These are phyloP conservation scores for Cossypha dichroa DNA, from an alignment of 2,797 vertebrate species.

Conservation along the genomic window DNA sequence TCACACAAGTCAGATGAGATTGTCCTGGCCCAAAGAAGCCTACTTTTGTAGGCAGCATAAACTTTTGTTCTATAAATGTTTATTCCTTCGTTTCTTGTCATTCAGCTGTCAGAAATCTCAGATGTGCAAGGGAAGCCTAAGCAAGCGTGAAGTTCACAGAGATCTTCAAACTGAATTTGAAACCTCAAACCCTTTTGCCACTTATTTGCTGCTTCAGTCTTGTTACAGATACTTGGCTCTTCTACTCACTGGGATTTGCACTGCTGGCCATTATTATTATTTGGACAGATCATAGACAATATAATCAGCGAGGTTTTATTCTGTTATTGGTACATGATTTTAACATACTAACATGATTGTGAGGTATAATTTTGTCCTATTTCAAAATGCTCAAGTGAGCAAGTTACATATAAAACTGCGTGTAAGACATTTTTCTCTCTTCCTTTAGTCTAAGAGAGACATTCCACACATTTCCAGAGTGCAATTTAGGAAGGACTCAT, in stretches of 20 bases:
- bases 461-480: slow-evolving; percentile 56
- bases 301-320: slow-evolving; percentile 3
- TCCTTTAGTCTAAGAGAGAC: slow-evolving; percentile 24
- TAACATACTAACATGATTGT: not conserved
- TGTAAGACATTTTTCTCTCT: slow-evolving; percentile 43
- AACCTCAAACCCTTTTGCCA: not conserved
- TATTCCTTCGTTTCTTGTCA: not conserved
- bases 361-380: not conserved
- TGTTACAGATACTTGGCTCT: not conserved
- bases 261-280: not conserved
- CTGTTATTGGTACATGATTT: not conserved
- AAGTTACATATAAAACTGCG: slow-evolving; percentile 19
- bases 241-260: fast-evolving
- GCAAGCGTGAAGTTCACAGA: not conserved
- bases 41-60: not conserved
- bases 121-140: not conserved
- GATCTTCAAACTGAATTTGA: not conserved
- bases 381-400: slow-evolving; percentile 1
- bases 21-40: not conserved
- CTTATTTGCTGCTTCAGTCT: not conserved
- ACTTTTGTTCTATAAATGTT: not conserved
- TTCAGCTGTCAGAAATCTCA: not conserved
- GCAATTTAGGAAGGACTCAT: slow-evolving; percentile 59
- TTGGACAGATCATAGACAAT: not conserved
- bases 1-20: not conserved